A percentile compares a stretch with the other conserved stretches of the same genome.
Evolutionary conservation across 2,888 invertebrate genomes (phyloP).

Genomic region (Papilio elwesi): DNA sequence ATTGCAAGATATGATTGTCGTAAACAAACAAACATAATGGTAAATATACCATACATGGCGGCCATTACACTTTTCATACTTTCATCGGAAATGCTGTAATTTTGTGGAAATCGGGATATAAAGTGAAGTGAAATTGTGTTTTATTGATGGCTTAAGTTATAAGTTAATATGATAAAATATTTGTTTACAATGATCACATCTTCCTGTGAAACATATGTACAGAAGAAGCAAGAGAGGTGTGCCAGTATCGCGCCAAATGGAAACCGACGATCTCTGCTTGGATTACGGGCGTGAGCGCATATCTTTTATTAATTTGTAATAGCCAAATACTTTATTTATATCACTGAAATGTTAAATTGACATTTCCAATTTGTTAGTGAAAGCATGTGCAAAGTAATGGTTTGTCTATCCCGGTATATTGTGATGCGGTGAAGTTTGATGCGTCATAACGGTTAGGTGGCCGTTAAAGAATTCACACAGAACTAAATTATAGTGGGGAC

Average conservation of each 20-base stretch:
- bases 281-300: neutral
- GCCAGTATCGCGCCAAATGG: too few relatives aligned
- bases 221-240: too few relatives aligned
- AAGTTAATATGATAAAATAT: too few relatives aligned
- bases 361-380: neutral
- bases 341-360: neutral
- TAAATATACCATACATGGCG: neutral
- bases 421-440: slow-evolving; percentile 48
- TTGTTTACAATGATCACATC: too few relatives aligned
- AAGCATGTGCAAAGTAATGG: neutral
- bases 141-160: too few relatives aligned
- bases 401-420: slow-evolving; percentile 1
- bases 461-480: slow-evolving; percentile 57
- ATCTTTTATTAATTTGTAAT: neutral
- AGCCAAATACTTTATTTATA: slow-evolving; percentile 38
- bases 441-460: slow-evolving; percentile 51
- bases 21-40: too few relatives aligned
- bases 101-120: too few relatives aligned
- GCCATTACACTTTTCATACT: too few relatives aligned
- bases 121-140: too few relatives aligned
- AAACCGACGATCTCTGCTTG: neutral
- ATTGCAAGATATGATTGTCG: too few relatives aligned
- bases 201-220: too few relatives aligned
- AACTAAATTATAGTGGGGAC: slow-evolving; percentile 48
- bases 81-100: too few relatives aligned